Conservation (phyloP, 1,140 invertebrate genomes). For the Sitophilus oryzae region DNA sequence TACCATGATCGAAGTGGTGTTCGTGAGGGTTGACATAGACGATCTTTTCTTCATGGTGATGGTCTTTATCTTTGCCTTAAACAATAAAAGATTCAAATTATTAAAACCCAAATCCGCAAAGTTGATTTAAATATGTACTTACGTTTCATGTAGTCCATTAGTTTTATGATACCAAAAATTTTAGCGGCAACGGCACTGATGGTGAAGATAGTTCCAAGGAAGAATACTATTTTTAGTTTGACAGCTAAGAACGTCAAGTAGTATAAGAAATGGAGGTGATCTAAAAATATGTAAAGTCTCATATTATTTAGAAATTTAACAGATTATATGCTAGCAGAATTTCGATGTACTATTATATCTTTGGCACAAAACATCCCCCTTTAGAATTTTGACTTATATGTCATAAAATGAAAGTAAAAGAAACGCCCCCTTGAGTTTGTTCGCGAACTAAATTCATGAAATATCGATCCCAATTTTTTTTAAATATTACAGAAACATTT, state of each 20-base stretch:
- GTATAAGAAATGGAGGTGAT: constrained; percentile 21
- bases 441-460: too few relatives aligned
- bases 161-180: constrained; percentile 36
- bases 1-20: constrained; percentile 12
- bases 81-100: constrained; percentile 5
- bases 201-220: constrained; percentile 36
- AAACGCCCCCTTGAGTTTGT: too few relatives aligned
- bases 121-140: constrained; percentile 27
- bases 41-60: constrained; percentile 26
- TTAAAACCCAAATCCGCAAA: not conserved
- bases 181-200: constrained; percentile 37
- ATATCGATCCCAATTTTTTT: not conserved
- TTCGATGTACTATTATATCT: too few relatives aligned
- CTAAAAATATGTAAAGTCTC: too few relatives aligned
- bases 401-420: too few relatives aligned
- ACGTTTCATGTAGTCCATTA: constrained; percentile 33
- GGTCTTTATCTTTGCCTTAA: constrained; percentile 7
- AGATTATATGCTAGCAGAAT: too few relatives aligned
- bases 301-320: too few relatives aligned
- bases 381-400: too few relatives aligned
- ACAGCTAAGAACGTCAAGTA: constrained; percentile 37
- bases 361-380: too few relatives aligned
- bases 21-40: constrained; percentile 23
- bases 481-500: too few relatives aligned
- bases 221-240: constrained; percentile 38